Percentiles rank a stretch among this genome's conserved stretches.
Evolutionary conservation across 53 echinoderm and acorn worm species (phyloP).

Genomic region (Paracentrotus lividus): DNA sequence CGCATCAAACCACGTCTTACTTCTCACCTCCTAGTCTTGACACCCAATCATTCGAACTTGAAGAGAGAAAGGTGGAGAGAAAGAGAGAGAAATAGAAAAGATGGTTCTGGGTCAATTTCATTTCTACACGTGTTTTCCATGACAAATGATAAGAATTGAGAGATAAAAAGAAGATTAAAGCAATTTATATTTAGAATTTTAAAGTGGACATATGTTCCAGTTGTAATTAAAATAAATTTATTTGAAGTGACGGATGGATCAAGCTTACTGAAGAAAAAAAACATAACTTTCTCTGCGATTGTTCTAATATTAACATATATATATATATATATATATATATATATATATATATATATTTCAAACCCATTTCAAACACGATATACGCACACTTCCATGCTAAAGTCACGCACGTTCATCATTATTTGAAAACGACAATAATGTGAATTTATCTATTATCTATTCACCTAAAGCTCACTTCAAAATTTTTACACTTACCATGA

Average conservation of each 20-base stretch:
- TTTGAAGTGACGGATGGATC: too few species aligned
- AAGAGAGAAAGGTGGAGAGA: conserved; percentile 26
- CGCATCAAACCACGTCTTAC: conserved; percentile 38
- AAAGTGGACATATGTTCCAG: too few species aligned
- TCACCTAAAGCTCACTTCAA: too few species aligned
- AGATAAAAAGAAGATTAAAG: neutral
- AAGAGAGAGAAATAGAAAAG: neutral
- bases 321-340: neutral
- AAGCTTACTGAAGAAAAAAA: too few species aligned
- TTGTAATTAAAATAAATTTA: too few species aligned
- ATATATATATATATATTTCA: too few species aligned
- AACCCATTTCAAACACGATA: too few species aligned
- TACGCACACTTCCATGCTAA: neutral
- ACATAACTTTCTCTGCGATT: too few species aligned
- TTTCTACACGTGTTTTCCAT: neutral
- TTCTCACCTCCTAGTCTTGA: conserved; percentile 3
- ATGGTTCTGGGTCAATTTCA: neutral
- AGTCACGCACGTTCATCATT: neutral
- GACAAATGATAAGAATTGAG: neutral
- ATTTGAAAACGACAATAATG: neutral
- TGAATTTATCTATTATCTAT: too few species aligned
- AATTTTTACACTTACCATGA: too few species aligned
- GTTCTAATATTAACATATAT: too few species aligned
- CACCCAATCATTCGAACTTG: conserved; percentile 5
- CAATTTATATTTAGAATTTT: too few species aligned